phyloP scores from a whole-genome alignment of 1,140 invertebrate genomes.

The Aricia agestis region DNA sequence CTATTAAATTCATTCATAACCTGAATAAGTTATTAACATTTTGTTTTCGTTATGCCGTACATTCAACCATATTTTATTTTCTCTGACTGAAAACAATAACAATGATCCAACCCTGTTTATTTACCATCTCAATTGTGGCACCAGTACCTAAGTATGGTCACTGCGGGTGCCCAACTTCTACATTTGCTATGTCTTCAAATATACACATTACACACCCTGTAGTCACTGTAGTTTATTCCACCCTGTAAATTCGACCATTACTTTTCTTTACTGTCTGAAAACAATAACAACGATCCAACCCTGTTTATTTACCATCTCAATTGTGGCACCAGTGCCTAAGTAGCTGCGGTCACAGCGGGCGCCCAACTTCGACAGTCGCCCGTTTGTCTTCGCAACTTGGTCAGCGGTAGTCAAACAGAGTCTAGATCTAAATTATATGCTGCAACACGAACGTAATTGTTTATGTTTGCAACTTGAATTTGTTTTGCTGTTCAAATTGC shows the following conservation, averaged over 20 bases:
- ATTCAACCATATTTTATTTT: too few species aligned
- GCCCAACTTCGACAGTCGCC: not conserved
- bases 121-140: not conserved
- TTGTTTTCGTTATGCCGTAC: too few species aligned
- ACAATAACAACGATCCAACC: too few species aligned
- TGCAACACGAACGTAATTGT: not conserved
- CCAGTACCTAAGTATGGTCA: not conserved
- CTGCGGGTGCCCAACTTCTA: not conserved
- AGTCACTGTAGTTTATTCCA: too few species aligned
- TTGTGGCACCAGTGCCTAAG: not conserved
- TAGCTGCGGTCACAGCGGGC: not conserved
- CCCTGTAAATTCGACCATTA: too few species aligned
- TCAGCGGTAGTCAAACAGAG: not conserved
- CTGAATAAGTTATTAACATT: too few species aligned
- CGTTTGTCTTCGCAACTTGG: not conserved
- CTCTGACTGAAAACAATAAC: too few species aligned
- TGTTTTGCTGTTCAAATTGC: not conserved
- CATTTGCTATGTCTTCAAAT: not conserved
- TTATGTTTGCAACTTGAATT: not conserved
- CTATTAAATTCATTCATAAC: too few species aligned
- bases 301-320: not conserved
- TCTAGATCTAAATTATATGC: conserved; percentile 3
- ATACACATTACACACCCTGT: too few species aligned
- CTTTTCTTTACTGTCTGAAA: too few species aligned
- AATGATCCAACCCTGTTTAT: too few species aligned